Percentiles rank a stretch among this genome's conserved stretches.
These are phyloP conservation scores for Acyrthosiphon pisum DNA, from an alignment of 1,140 invertebrate species.

Conservation along the genomic window DNA sequence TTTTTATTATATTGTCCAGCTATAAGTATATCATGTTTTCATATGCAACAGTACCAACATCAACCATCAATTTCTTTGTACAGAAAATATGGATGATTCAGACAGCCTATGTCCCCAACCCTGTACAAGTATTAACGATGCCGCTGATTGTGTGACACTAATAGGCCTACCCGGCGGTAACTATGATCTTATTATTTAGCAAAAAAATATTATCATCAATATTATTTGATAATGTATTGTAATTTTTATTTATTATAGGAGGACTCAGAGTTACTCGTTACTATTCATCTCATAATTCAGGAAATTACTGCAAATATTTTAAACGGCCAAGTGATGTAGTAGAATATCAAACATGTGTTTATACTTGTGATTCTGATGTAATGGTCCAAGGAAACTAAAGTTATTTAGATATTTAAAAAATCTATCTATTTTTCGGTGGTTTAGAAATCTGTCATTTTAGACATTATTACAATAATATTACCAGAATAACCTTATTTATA, in stretches of 20 bases:
- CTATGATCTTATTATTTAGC: neutral
- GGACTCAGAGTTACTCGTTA: constrained; percentile 91
- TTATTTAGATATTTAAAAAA: neutral
- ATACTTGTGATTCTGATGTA: constrained; percentile 87
- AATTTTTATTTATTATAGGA: constrained; percentile 68
- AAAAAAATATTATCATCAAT: too few species aligned
- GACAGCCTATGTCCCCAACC: constrained; percentile 72
- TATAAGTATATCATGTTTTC: constrained; percentile 80
- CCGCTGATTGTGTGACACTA: constrained; percentile 91
- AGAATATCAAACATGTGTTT: constrained; percentile 92
- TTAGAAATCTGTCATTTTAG: neutral
- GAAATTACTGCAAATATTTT: constrained; percentile 93
- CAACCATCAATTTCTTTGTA: constrained; percentile 82
- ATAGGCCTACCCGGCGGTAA: constrained; percentile 93
- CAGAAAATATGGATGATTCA: constrained; percentile 75
- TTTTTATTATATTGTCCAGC: constrained; percentile 65
- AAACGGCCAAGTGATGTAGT: constrained; percentile 84
- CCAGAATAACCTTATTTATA: neutral
- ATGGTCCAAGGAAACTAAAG: constrained; percentile 64
- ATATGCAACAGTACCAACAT: constrained; percentile 85
- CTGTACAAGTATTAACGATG: constrained; percentile 82
- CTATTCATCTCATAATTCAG: constrained; percentile 88
- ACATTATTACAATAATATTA: neutral
- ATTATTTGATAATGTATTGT: neutral
- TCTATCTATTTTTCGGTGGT: neutral